A percentile compares a stretch with the other conserved stretches of the same genome.
These are phyloP conservation scores for Rhagoletis pomonella DNA, from an alignment of 1,140 invertebrate genomes.

Conservation along the genomic window DNA sequence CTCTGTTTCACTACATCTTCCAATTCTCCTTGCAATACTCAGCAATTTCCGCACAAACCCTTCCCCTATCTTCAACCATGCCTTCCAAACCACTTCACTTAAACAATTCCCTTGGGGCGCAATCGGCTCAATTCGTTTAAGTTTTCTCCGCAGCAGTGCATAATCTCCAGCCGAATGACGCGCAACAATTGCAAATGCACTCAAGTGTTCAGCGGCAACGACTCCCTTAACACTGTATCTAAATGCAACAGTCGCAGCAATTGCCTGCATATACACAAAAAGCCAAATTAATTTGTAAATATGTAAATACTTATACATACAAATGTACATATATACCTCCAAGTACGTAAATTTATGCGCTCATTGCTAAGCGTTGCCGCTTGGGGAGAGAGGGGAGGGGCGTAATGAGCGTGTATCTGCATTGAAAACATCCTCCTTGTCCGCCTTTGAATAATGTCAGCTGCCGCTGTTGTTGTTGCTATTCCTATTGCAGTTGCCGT, in stretches of 20 bases:
- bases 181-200: conserved; percentile 20
- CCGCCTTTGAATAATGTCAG: neutral
- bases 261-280: neutral
- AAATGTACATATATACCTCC: neutral
- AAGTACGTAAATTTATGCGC: neutral
- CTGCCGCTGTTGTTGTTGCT: neutral
- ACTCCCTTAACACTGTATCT: neutral
- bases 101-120: neutral
- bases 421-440: neutral
- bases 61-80: too few species aligned
- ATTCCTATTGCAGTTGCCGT: too few species aligned
- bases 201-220: neutral
- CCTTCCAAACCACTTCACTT: neutral
- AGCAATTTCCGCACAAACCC: too few species aligned
- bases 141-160: neutral
- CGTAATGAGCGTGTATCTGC: neutral
- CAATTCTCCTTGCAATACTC: too few species aligned
- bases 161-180: neutral
- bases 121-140: neutral
- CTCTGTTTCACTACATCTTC: too few species aligned
- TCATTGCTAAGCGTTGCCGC: neutral
- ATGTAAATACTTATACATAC: neutral
- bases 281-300: neutral
- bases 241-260: conserved; percentile 12
- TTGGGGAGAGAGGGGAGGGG: neutral